Evolutionary conservation across 2,797 vertebrate species (phyloP).

Genomic region (Sebastes paucispinis): DNA sequence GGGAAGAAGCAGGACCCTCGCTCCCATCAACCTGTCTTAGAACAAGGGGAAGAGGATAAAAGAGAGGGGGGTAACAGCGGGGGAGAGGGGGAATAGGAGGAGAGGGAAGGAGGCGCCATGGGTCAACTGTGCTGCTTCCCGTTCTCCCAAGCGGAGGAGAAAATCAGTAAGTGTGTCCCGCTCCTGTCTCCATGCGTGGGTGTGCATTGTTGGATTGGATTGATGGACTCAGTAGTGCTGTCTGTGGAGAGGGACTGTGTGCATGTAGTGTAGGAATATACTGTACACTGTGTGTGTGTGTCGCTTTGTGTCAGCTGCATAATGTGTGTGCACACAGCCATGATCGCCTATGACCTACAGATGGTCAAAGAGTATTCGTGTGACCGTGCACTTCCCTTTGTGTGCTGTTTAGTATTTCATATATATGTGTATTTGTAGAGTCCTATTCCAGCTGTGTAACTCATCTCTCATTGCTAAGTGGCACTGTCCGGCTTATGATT

Average conservation of each 20-base stretch:
- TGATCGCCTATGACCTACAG: slow-evolving; percentile 37
- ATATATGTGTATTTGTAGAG: neutral
- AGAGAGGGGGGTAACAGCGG: slow-evolving; percentile 39
- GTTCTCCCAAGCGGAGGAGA: slow-evolving; percentile 92
- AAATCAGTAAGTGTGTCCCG: slow-evolving; percentile 91
- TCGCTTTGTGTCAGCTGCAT: slow-evolving; percentile 18
- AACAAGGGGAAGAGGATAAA: slow-evolving; percentile 35
- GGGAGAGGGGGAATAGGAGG: slow-evolving; percentile 46
- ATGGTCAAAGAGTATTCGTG: slow-evolving; percentile 4
- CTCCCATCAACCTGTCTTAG: slow-evolving; percentile 29
- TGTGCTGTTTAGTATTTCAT: neutral
- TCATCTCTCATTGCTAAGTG: neutral
- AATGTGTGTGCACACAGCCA: neutral
- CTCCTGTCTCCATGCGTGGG: slow-evolving; percentile 78
- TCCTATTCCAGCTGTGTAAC: slow-evolving; percentile 13
- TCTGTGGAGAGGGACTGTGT: slow-evolving; percentile 16
- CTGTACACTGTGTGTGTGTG: neutral
- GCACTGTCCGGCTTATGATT: neutral
- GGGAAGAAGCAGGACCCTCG: slow-evolving; percentile 34
- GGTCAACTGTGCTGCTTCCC: slow-evolving; percentile 99
- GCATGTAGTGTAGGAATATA: slow-evolving; percentile 23
- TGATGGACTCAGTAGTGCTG: slow-evolving; percentile 35
- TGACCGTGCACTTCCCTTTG: neutral
- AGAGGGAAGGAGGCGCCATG: slow-evolving; percentile 83
- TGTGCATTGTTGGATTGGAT: slow-evolving; percentile 73